Percentiles rank a stretch among this genome's conserved stretches.
These are phyloP conservation scores for Synergus japonicus DNA, from an alignment of 2,888 invertebrate genomes.

Conservation along the genomic window DNA sequence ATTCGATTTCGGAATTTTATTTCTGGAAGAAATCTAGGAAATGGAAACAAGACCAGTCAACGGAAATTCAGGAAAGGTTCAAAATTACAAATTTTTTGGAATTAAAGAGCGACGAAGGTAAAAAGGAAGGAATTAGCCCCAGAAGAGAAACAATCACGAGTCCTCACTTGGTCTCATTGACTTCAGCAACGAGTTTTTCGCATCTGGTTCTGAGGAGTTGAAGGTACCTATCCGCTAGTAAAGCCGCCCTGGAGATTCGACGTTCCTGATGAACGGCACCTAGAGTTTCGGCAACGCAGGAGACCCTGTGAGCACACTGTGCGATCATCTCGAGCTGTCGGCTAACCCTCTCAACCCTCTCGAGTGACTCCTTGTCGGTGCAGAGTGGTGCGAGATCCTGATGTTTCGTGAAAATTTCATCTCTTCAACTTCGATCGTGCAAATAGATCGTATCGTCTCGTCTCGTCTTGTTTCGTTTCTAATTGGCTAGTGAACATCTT, in stretches of 20 bases:
- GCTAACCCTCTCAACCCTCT: conserved; percentile 70
- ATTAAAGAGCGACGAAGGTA: conserved; percentile 16
- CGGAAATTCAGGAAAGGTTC: not conserved
- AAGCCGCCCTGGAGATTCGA: conserved; percentile 69
- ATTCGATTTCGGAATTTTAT: not conserved
- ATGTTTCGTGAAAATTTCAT: conserved; percentile 50
- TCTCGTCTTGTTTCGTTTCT: conserved; percentile 15
- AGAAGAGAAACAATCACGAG: conserved; percentile 27
- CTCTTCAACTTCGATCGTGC: conserved; percentile 45
- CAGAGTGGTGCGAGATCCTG: conserved; percentile 72
- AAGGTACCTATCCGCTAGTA: conserved; percentile 71
- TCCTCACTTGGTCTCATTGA: conserved; percentile 73
- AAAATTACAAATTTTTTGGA: not conserved
- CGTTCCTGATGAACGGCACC: conserved; percentile 74
- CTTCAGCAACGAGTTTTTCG: conserved; percentile 68
- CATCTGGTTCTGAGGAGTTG: conserved; percentile 69
- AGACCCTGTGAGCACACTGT: conserved; percentile 70
- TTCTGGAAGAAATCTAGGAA: not conserved
- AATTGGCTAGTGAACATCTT: not conserved
- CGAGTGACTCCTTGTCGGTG: conserved; percentile 73
- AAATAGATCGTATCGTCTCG: conserved; percentile 23
- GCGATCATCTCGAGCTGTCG: conserved; percentile 71
- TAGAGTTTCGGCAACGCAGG: conserved; percentile 72
- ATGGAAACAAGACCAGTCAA: not conserved
- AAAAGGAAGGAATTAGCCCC: conserved; percentile 32